Conservation (phyloP, 1,140 invertebrate species). For the Argopecten irradians region DNA sequence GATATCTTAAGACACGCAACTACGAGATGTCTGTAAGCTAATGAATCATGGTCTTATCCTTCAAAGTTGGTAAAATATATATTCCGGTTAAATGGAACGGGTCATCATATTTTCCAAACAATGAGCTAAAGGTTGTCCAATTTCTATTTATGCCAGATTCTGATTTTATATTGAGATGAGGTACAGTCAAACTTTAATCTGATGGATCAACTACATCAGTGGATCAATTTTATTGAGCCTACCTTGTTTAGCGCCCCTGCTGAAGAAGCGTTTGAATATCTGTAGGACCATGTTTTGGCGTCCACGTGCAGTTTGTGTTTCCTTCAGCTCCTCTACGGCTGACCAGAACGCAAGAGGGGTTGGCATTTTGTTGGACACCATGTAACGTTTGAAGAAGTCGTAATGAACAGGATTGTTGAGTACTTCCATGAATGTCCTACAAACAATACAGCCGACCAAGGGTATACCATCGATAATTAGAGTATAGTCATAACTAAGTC, state of each 20-base stretch:
- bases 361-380: conserved; percentile 39
- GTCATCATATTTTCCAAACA: too few species aligned
- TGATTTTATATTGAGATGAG: too few species aligned
- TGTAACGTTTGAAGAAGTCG: conserved; percentile 60
- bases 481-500: too few species aligned
- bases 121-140: too few species aligned
- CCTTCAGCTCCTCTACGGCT: conserved; percentile 56
- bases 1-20: too few species aligned
- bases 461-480: too few species aligned
- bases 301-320: conserved; percentile 30
- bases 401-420: conserved; percentile 47
- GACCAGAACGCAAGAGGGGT: conserved; percentile 54
- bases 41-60: too few species aligned
- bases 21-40: too few species aligned
- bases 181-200: too few species aligned
- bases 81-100: too few species aligned
- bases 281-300: conserved; percentile 44
- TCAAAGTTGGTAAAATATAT: too few species aligned
- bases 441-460: conserved; percentile 19
- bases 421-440: conserved; percentile 56
- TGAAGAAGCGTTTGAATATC: conserved; percentile 58
- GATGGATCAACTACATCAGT: not conserved
- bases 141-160: too few species aligned
- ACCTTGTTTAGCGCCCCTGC: conserved; percentile 56
- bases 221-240: not conserved